Conservation (phyloP, 2,797 vertebrate genomes). For the Macropus fuliginosus region DNA sequence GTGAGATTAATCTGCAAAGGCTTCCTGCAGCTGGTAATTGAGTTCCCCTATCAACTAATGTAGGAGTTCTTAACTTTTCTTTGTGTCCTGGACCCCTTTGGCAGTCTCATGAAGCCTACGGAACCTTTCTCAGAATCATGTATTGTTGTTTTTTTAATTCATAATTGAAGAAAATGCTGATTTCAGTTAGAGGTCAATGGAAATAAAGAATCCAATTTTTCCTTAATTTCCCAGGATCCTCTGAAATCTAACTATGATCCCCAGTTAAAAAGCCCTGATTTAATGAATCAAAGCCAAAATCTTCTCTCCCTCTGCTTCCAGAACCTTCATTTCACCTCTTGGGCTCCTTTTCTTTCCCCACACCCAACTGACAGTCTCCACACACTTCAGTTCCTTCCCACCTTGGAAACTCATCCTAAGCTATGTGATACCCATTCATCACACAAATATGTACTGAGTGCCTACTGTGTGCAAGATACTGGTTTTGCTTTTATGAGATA, state of each 20-base stretch:
- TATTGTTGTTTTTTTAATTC: not conserved
- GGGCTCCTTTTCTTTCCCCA: conserved; percentile 16
- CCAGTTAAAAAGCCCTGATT: not conserved
- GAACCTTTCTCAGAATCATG: not conserved
- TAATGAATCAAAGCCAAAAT: not conserved
- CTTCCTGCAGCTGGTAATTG: conserved; percentile 24
- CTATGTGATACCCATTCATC: conserved; percentile 50
- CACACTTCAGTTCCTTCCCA: not conserved
- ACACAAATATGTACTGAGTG: conserved; percentile 19
- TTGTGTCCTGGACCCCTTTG: not conserved
- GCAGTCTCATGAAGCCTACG: not conserved
- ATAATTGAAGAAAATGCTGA: not conserved
- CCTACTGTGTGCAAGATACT: not conserved
- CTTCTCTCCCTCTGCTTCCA: not conserved
- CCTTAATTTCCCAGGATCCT: not conserved
- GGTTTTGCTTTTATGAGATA: not conserved
- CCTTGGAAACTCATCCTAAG: not conserved
- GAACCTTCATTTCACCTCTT: not conserved
- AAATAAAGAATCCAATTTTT: not conserved
- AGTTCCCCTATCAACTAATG: not conserved
- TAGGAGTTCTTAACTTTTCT: not conserved
- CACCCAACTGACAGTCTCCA: not conserved
- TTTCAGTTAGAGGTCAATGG: not conserved
- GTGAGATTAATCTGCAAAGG: not conserved
- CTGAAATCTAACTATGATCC: not conserved